These are phyloP conservation scores for Meganola albula DNA, from an alignment of 2,888 invertebrate genomes.

Conservation along the genomic window DNA sequence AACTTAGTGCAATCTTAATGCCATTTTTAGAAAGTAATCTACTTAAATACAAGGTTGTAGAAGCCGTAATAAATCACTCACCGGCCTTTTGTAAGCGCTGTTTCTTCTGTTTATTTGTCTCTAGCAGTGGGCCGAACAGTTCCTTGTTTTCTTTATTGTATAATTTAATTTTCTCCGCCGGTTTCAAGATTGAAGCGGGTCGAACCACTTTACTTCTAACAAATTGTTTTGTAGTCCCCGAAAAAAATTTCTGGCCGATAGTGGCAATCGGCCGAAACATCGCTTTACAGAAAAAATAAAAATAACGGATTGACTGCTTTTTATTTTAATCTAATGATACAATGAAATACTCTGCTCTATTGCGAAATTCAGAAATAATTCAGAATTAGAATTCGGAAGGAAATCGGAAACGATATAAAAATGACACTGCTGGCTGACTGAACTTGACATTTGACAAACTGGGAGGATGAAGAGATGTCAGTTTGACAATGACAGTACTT, in stretches of 20 bases:
- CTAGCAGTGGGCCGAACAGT: constrained; percentile 69
- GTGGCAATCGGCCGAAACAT: constrained; percentile 58
- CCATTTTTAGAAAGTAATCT: constrained; percentile 32
- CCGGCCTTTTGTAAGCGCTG: constrained; percentile 55
- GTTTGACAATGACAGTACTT: too few species aligned
- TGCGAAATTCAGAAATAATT: too few species aligned
- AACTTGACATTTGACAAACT: too few species aligned
- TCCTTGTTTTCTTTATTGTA: constrained; percentile 71
- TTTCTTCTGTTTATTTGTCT: constrained; percentile 64
- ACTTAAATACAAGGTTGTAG: constrained; percentile 42
- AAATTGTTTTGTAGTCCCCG: constrained; percentile 47
- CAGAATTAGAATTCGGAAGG: too few species aligned
- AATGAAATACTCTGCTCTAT: too few species aligned
- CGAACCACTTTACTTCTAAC: constrained; percentile 61
- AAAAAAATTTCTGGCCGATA: constrained; percentile 44
- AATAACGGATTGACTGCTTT: too few species aligned
- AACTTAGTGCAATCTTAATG: too few species aligned
- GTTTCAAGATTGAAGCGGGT: constrained; percentile 61
- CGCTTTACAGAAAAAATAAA: too few species aligned
- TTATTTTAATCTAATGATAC: too few species aligned
- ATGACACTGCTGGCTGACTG: too few species aligned
- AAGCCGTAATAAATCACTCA: constrained; percentile 45
- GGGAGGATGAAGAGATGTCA: too few species aligned
- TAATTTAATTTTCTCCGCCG: constrained; percentile 61
- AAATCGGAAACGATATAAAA: too few species aligned